Percentiles rank a stretch among this genome's conserved stretches.
phyloP scores from a whole-genome alignment of 2,113 vertebrate genomes.

The Etheostoma spectabile region DNA sequence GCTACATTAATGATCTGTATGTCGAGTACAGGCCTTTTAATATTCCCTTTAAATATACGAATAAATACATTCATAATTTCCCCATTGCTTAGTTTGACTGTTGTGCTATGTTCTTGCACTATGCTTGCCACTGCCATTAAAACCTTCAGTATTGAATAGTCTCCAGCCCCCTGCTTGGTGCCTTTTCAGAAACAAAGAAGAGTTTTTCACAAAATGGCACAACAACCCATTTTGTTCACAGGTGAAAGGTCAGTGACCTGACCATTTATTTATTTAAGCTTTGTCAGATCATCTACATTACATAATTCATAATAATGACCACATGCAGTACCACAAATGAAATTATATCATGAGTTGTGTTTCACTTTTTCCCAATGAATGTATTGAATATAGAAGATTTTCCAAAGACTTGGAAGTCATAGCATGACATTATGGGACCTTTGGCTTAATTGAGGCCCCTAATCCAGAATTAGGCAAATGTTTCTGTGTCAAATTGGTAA shows the following conservation, averaged over 20 bases:
- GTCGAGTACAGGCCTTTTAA: no score
- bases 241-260: constrained; percentile 18
- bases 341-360: neutral
- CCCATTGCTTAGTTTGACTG: neutral
- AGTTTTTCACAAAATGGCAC: constrained; percentile 6
- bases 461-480: constrained; percentile 31
- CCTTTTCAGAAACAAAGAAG: neutral
- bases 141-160: neutral
- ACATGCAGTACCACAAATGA: neutral
- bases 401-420: neutral
- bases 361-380: neutral
- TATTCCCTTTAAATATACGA: no score
- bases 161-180: neutral
- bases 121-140: neutral
- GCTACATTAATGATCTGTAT: no score
- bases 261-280: neutral
- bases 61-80: neutral
- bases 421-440: neutral
- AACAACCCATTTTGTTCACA: constrained; percentile 9
- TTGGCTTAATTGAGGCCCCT: constrained; percentile 36
- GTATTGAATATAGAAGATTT: neutral
- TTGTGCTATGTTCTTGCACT: neutral
- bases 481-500: constrained; percentile 57
- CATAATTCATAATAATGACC: neutral
- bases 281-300: neutral